Evolutionary conservation across 2,888 invertebrate genomes (phyloP).

Genomic region (Trissonchulus sp.): DNA sequence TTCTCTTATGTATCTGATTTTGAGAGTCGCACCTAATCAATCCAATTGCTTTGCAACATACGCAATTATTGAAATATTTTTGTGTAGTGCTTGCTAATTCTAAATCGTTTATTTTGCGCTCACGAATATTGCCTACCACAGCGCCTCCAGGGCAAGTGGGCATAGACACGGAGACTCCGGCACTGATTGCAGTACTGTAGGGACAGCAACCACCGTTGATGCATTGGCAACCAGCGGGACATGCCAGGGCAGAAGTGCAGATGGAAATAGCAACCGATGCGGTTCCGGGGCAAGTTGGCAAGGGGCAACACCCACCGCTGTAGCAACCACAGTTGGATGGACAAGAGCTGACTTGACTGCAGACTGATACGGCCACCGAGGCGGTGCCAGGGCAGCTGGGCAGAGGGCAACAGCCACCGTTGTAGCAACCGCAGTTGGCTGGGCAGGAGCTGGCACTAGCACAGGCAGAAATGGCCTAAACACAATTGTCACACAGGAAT

Average conservation of each 20-base stretch:
- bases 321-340: conserved; percentile 30
- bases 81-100: no score
- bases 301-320: conserved; percentile 25
- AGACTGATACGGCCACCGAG: conserved; percentile 1
- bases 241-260: conserved; percentile 11
- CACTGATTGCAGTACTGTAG: background rate
- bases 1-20: no score
- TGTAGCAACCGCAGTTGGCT: background rate
- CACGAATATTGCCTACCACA: background rate
- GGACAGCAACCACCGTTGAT: conserved; percentile 48
- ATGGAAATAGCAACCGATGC: background rate
- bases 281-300: conserved; percentile 5
- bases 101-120: no score
- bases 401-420: conserved; percentile 6
- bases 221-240: conserved; percentile 37
- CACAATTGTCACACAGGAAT: no score
- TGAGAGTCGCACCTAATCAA: no score
- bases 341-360: background rate
- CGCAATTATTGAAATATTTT: no score
- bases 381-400: background rate
- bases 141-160: background rate
- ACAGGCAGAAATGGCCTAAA: background rate
- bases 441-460: conserved; percentile 11
- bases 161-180: background rate
- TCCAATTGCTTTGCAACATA: no score